These are phyloP conservation scores for Eupeodes corollae DNA, from an alignment of 1,140 invertebrate species.

Conservation along the genomic window DNA sequence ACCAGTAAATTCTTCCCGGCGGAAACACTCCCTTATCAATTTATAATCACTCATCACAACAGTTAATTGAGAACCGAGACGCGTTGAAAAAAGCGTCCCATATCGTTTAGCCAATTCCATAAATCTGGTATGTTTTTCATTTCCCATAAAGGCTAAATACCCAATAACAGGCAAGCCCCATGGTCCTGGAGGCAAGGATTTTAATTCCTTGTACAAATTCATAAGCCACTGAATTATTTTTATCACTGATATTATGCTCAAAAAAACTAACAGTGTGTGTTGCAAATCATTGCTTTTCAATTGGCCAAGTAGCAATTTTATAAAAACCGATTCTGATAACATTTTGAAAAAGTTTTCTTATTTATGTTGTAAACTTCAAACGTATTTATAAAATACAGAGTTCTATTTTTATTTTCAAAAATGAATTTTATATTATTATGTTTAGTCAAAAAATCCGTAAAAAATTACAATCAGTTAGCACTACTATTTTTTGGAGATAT, in stretches of 20 bases:
- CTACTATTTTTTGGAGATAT: not conserved
- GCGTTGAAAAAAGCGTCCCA: slow-evolving; percentile 69
- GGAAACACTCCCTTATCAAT: slow-evolving; percentile 71
- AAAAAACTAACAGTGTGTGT: slow-evolving; percentile 42
- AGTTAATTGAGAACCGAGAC: slow-evolving; percentile 66
- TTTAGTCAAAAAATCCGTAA: not conserved
- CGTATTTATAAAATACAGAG: not conserved
- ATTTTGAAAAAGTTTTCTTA: slow-evolving; percentile 10
- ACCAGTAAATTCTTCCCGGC: slow-evolving; percentile 72
- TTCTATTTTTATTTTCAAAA: slow-evolving; percentile 4
- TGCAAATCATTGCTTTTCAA: slow-evolving; percentile 20
- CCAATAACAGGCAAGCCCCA: slow-evolving; percentile 73
- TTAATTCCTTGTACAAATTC: slow-evolving; percentile 40
- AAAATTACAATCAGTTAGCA: not conserved
- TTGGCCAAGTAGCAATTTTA: slow-evolving; percentile 29
- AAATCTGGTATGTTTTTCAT: slow-evolving; percentile 65
- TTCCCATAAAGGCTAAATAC: slow-evolving; percentile 66
- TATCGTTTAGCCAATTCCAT: slow-evolving; percentile 61
- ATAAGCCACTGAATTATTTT: slow-evolving; percentile 42
- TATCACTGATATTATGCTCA: slow-evolving; percentile 41
- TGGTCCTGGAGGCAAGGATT: slow-evolving; percentile 67
- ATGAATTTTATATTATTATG: not conserved
- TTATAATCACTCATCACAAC: slow-evolving; percentile 77
- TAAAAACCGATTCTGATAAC: slow-evolving; percentile 29
- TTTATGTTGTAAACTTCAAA: not conserved